Conservation (phyloP, 1,140 invertebrate species). For the Ladona fulva region DNA sequence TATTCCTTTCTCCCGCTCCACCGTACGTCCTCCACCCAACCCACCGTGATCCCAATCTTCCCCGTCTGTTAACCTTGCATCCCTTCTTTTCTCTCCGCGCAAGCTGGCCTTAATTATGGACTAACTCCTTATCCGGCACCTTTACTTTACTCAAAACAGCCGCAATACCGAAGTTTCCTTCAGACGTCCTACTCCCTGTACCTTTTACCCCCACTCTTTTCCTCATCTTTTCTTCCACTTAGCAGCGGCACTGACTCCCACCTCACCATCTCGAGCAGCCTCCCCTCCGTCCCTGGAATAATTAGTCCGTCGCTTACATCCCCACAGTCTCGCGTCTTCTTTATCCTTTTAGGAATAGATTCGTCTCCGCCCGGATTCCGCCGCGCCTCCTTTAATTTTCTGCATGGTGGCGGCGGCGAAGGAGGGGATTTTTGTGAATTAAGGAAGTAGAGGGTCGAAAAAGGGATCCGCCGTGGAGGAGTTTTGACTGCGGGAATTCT, state of each 20-base stretch:
- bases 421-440: not conserved
- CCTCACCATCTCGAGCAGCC: not conserved
- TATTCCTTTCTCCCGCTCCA: not conserved
- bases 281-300: not conserved
- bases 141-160: not conserved
- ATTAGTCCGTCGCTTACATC: conserved; percentile 1
- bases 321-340: not conserved
- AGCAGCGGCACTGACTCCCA: not conserved
- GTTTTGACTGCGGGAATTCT: too few species aligned
- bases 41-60: too few species aligned
- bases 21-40: too few species aligned
- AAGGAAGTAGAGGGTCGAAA: not conserved
- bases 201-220: too few species aligned
- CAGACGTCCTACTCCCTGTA: too few species aligned
- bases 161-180: not conserved
- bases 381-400: not conserved
- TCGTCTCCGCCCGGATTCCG: not conserved
- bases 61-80: not conserved
- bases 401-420: not conserved
- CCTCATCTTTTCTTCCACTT: too few species aligned
- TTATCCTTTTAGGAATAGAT: conserved; percentile 2
- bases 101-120: not conserved
- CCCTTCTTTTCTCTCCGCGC: not conserved
- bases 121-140: not conserved
- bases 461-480: too few species aligned